phyloP scores from a whole-genome alignment of 2,888 invertebrate species.

The Digitonthophagus gazella region DNA sequence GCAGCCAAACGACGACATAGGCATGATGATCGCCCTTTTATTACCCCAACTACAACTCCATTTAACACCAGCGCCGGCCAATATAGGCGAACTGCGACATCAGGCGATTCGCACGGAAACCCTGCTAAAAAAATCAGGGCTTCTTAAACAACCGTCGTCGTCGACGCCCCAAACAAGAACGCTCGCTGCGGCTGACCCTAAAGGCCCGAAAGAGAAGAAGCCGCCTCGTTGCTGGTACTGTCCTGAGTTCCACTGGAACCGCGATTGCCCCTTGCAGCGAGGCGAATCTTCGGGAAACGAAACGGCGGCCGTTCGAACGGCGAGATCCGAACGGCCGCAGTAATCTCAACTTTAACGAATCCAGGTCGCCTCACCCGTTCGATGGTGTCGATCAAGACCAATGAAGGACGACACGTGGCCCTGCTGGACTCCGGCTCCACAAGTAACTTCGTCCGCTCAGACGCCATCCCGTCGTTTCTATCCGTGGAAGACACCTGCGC shows the following conservation, averaged over 20 bases:
- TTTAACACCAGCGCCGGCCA: not conserved
- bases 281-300: not conserved
- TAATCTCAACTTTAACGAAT: not conserved
- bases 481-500: not conserved
- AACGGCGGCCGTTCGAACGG: not conserved
- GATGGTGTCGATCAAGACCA: not conserved
- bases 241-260: not conserved
- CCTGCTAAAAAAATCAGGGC: not conserved
- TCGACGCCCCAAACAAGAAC: not conserved
- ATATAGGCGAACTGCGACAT: not conserved
- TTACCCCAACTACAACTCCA: not conserved
- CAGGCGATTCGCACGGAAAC: not conserved
- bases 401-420: not conserved
- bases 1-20: not conserved
- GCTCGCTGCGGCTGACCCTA: not conserved
- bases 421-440: conserved; percentile 4
- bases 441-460: not conserved
- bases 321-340: too few species aligned
- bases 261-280: not conserved
- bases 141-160: not conserved
- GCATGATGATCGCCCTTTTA: not conserved
- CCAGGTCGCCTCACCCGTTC: not conserved
- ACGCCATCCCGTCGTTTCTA: too few species aligned
- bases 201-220: not conserved
- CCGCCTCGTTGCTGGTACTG: not conserved